These are phyloP conservation scores for Colletes latitarsis DNA, from an alignment of 1,140 invertebrate species.

Conservation along the genomic window DNA sequence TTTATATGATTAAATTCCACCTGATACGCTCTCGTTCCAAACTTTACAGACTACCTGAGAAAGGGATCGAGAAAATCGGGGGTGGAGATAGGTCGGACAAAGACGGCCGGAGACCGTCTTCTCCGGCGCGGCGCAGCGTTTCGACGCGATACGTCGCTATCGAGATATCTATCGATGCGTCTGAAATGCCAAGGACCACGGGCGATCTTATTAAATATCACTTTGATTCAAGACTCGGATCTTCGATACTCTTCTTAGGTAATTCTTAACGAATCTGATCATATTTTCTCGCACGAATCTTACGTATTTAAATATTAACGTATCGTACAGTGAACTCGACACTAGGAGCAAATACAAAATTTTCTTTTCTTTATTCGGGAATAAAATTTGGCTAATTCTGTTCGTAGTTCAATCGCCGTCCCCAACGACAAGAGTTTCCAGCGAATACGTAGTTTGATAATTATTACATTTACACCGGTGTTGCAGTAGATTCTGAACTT, in stretches of 20 bases:
- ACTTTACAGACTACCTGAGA: slow-evolving; percentile 68
- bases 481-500: slow-evolving; percentile 48
- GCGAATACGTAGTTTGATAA: slow-evolving; percentile 36
- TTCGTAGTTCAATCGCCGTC: not conserved
- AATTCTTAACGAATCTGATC: too few relatives aligned
- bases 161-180: slow-evolving; percentile 15
- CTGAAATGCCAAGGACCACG: slow-evolving; percentile 8
- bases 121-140: too few relatives aligned
- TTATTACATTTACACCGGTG: slow-evolving; percentile 55
- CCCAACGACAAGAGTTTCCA: slow-evolving; percentile 35
- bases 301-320: too few relatives aligned
- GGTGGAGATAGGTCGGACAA: not conserved
- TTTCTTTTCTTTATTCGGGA: too few relatives aligned
- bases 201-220: not conserved
- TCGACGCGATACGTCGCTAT: not conserved
- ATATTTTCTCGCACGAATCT: too few relatives aligned
- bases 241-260: too few relatives aligned
- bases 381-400: too few relatives aligned
- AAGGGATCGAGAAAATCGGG: slow-evolving; percentile 25
- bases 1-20: slow-evolving; percentile 73
- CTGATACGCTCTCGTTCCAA: slow-evolving; percentile 59
- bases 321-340: too few relatives aligned
- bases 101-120: not conserved
- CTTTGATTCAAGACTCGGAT: not conserved
- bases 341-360: too few relatives aligned